Percentiles rank a stretch among this genome's conserved stretches.
phyloP scores from a whole-genome alignment of 2,797 vertebrate species.

The Sebastes diaconus region DNA sequence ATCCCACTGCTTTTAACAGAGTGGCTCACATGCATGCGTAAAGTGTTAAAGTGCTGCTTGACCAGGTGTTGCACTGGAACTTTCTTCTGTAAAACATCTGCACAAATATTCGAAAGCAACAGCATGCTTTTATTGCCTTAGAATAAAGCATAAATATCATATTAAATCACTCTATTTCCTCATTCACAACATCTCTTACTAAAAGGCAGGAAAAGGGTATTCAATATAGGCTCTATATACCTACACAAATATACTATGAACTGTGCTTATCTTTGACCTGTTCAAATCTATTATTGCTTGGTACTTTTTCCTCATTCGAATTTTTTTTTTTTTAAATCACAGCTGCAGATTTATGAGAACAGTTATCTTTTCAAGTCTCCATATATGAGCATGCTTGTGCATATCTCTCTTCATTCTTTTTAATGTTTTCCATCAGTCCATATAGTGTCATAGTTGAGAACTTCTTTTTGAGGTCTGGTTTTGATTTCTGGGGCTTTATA shows the following conservation, averaged over 20 bases:
- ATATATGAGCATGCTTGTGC: background rate
- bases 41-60: slow-evolving; percentile 42
- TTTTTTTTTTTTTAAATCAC: background rate
- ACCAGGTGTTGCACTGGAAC: slow-evolving; percentile 58
- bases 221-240: no score
- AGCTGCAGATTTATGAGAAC: background rate
- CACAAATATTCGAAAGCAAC: background rate
- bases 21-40: background rate
- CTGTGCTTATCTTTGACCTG: no score
- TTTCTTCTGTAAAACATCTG: slow-evolving; percentile 22
- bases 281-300: no score
- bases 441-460: background rate
- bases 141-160: no score
- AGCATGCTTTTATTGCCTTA: background rate
- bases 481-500: slow-evolving; percentile 5
- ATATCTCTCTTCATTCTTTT: background rate
- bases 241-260: no score
- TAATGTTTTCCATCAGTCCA: background rate
- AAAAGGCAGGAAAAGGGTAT: no score
- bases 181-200: no score
- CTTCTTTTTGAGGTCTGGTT: slow-evolving; percentile 6
- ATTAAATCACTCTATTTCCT: no score
- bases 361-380: background rate
- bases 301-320: no score
- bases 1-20: slow-evolving; percentile 2